Evolutionary conservation across 2,113 vertebrate genomes (phyloP), one percentile per base, ranked within the genome.

Genomic region (Dasyprocta punctata): DNA sequence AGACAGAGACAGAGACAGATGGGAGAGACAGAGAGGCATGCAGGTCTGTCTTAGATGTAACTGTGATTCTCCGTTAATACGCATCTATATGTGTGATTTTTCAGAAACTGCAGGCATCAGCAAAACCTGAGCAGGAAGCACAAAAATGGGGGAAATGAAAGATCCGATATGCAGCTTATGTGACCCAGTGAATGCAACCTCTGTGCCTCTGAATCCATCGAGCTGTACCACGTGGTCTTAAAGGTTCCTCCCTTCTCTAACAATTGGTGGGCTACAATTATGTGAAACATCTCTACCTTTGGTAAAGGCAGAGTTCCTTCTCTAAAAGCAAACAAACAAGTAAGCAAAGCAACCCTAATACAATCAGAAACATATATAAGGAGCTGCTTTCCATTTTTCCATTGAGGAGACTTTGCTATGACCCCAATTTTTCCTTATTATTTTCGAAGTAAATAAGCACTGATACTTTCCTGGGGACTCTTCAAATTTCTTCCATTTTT

Each of bases 381-480:
- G 47, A 85, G 6, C 22, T 65, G 33, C 47, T 60, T 60, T 54
- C 60, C 90, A 7, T 88, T 61, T 95, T 80, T 47, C 77, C n/a
- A 36, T 1, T 41, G 67, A 94, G 4, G 5, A 22, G 14, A 38
- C 28, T 13, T 26, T 49, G 26, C 8, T 56, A 47, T 41, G 56
- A 17, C 52, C 36, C 5, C 54, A 71, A 69, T 61, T 78, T 86
- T 82, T 75, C 24, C 71, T 85, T 47, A 47, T 54, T 69, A 83
- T 92, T 94, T 94, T 78, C 73, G 28, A 33, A 96, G 86, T 56
- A 86, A 82, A 63, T 41, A 86, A 36, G 28, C 44, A 44, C 11
- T n/a, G 7, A 33, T 60, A 26, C 14, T 19, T 95, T 12, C 60
- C 28, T 87, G 63, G 20, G 77, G n/a, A 56, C 6, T 22, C 47